These are phyloP conservation scores for Falco naumanni DNA, from an alignment of 2,797 vertebrate genomes.

Conservation along the genomic window DNA sequence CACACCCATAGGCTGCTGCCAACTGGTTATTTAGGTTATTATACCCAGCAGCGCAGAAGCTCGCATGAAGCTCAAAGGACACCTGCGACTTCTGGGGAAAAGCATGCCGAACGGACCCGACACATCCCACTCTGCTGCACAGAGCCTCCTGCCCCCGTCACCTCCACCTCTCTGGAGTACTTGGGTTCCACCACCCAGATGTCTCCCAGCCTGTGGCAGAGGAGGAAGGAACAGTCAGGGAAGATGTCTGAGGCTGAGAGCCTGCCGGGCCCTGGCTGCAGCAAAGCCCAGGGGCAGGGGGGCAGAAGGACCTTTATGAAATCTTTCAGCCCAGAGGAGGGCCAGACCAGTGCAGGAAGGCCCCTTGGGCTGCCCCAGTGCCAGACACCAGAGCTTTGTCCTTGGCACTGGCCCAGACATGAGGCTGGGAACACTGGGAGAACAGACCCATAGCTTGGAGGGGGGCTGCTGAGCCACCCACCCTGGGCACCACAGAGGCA, in stretches of 20 bases:
- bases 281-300: not conserved
- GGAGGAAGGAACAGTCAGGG: not conserved
- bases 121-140: not conserved
- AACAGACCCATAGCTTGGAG: not conserved
- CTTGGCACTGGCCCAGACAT: accelerated
- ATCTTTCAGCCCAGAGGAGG: not conserved
- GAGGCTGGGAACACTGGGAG: not conserved
- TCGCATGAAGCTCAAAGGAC: not conserved
- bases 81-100: not conserved
- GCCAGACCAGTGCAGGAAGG: not conserved
- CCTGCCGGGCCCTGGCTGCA: not conserved
- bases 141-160: not conserved
- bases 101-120: accelerated
- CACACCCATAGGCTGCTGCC: not conserved
- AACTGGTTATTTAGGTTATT: not conserved
- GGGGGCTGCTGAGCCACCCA: not conserved
- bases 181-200: not conserved
- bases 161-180: not conserved
- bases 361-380: not conserved
- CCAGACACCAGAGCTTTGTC: not conserved
- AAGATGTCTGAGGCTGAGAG: not conserved
- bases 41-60: not conserved
- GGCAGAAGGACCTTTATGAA: not conserved
- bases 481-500: not conserved
- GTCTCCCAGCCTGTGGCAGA: not conserved